Evolutionary conservation across 2,797 vertebrate species (phyloP), one percentile per base, ranked within the genome.

Genomic region (Gobio occitaniae): DNA sequence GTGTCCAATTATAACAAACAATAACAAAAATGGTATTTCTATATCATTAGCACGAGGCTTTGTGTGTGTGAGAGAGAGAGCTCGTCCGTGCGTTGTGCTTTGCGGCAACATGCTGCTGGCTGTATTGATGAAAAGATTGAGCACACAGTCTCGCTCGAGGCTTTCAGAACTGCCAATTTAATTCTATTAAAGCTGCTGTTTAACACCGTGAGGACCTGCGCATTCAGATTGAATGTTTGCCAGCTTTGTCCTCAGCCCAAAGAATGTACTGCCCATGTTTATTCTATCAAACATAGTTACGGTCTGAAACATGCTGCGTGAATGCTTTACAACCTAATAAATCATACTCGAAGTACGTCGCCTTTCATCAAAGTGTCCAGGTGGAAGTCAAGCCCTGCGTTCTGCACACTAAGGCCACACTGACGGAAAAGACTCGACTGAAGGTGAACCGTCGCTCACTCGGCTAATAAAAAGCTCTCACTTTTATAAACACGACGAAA

Each of bases 401-500:
- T 75, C 29, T 75, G 44, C 13, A 15, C 17, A 36, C 54, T 65
- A 54, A 66, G 81, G 59, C 52, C 61, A 76, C 13, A 13, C 21
- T 50, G 70, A 54, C 13, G 48, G 61, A 84, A 66, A 29, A 44
- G 12, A 50, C 80, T 38, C 52, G 17, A 16, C 25, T 63, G 25
- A 54, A 83, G 38, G 70, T 83, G 82, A 76, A 68, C 78, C 0
- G 65, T 63, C 68, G 61, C 25, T 65, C 80, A 38, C 72, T 44
- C 32, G 0, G 48, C n/a, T 69, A 17, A 70, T 78, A 59, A 70
- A 71, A 78, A 78, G 25, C 66, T 61, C 66, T 78, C 54, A 25
- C 50, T 69, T 56, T 47, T 54, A 68, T 76, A 75, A 65, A 25
- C 63, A 56, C 12, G 44, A 36, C 8, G 25, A 36, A 61, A 82